A percentile compares a stretch with the other conserved stretches of the same genome.
phyloP scores from a whole-genome alignment of 2,888 invertebrate genomes.

The Stenoptilia bipunctidactyla region DNA sequence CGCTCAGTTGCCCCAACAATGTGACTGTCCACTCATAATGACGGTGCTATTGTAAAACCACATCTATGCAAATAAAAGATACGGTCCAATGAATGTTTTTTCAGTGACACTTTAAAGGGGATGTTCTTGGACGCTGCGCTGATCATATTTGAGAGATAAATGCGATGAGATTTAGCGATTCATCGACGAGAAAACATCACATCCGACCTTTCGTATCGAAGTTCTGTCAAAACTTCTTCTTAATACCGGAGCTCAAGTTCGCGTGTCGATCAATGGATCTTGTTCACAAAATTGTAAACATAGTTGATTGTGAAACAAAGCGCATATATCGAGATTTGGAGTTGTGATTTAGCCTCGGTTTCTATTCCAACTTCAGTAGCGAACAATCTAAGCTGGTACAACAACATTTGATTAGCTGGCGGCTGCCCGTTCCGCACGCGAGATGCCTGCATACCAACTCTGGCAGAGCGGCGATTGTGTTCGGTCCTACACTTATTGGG shows the following conservation, averaged over 20 bases:
- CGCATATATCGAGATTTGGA: too few species aligned
- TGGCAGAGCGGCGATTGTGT: conserved; percentile 18
- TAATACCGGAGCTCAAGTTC: too few species aligned
- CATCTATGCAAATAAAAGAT: conserved; percentile 18
- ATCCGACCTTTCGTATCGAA: neutral
- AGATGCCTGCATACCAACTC: conserved; percentile 14
- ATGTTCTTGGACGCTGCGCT: conserved; percentile 6
- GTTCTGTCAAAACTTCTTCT: too few species aligned
- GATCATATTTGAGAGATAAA: conserved; percentile 8
- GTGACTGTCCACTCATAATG: conserved; percentile 34
- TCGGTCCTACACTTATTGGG: conserved; percentile 21
- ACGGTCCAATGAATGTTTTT: conserved; percentile 15
- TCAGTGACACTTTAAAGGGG: conserved; percentile 7
- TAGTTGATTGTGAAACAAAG: too few species aligned
- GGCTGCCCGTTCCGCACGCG: neutral
- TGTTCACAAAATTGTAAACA: too few species aligned
- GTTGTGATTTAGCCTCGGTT: too few species aligned
- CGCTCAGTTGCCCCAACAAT: conserved; percentile 36
- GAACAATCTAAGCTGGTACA: neutral
- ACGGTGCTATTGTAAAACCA: conserved; percentile 28
- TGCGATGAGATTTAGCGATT: neutral
- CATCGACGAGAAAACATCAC: neutral
- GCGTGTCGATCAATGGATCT: too few species aligned
- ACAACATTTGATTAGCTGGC: neutral
- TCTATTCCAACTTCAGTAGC: neutral